Evolutionary conservation across 2,888 invertebrate genomes (phyloP), one percentile per base, ranked within the genome.

Genomic region (Globia sparganii): DNA sequence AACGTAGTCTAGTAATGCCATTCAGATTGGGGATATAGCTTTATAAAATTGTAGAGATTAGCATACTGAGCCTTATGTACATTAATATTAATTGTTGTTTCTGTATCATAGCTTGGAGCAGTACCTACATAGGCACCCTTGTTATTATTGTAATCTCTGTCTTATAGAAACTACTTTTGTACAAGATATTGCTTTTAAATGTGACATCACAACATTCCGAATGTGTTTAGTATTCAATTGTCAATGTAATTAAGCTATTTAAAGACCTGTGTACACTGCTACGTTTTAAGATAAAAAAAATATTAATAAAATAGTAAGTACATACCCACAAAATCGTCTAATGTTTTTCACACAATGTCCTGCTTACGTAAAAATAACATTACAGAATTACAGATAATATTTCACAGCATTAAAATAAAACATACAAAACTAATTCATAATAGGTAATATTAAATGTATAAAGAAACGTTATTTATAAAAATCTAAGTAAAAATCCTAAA

Each of bases 1-100:
- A 88, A 84, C 86, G 90, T 94, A 94, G 93, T 90, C 87, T 90
- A 93, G 92, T 90, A 86, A 91, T 88, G 93, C 94, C 93, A 94
- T 94, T 94, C 92, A 92, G 87, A 94, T 95, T 97, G 97, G 97
- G 97, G 96, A 97, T 97, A 97, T 97, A 97, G 97, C 97, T 97
- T 97, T 97, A 97, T 97, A 94, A 97, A 97, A 88, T 90, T 91
- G 95, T 96, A 96, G 96, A 87, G 75, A 89, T 89, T 93, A 95
- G 93, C 88, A 91, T 94, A 93, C 90, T 89, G 90, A 94, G 94
- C 93, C 94, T 94, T 94, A 93, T 91, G 91, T 92, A 93, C 88
- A 91, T 91, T 84, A 85, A 90, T 91, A 85, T 84, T 81, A 75
- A 89, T 88, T 91, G 91, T 91, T 92, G 90, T 92, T 90, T 92